These are phyloP conservation scores for Coendou prehensilis DNA, from an alignment of 2,797 vertebrate genomes.

Conservation along the genomic window DNA sequence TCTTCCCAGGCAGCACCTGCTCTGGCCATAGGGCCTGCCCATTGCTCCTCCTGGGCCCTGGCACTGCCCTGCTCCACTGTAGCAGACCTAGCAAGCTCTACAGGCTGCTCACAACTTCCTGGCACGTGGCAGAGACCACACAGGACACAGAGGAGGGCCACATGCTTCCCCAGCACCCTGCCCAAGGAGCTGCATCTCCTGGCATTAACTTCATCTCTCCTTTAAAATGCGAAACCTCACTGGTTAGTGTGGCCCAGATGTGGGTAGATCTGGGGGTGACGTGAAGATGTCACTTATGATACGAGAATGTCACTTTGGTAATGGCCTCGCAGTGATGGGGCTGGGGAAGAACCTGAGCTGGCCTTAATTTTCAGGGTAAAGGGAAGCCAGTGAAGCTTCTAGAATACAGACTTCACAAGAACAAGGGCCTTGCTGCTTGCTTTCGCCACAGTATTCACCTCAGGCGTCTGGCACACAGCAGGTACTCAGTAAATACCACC, in stretches of 20 bases:
- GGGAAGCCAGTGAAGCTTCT: neutral
- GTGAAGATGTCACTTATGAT: neutral
- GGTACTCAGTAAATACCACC: neutral
- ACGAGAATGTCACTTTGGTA: neutral
- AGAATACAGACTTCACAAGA: neutral
- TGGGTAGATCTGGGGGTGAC: neutral
- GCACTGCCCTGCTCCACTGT: neutral
- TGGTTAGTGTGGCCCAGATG: neutral
- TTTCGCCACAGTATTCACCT: accelerated
- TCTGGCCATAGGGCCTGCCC: neutral
- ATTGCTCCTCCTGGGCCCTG: neutral
- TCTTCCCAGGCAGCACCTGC: conserved; percentile 46
- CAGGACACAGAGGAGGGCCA: neutral
- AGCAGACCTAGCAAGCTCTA: neutral
- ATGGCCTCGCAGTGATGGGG: neutral
- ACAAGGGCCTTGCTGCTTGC: too few species aligned
- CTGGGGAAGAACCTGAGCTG: neutral
- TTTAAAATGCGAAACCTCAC: neutral
- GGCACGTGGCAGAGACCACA: neutral
- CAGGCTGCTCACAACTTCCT: neutral
- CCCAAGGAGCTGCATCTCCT: neutral
- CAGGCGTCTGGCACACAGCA: neutral
- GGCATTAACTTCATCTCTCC: neutral
- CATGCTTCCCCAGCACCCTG: neutral
- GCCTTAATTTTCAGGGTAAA: neutral